Percentiles rank a stretch among this genome's conserved stretches.
Evolutionary conservation across 1,140 invertebrate genomes (phyloP).

Genomic region (Drosophila parvula): DNA sequence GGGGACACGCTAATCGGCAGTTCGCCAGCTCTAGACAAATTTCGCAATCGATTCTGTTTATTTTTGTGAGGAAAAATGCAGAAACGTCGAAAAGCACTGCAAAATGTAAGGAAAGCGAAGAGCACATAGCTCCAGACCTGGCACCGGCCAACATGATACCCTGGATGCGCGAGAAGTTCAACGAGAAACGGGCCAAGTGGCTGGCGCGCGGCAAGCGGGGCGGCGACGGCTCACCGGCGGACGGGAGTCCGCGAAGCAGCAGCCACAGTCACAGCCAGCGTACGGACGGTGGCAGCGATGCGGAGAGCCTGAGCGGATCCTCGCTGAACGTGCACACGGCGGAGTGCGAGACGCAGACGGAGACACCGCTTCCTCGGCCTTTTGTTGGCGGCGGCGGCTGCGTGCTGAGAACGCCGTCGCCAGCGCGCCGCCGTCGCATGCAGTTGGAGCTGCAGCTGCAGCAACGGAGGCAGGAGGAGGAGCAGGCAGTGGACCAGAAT

Average conservation of each 20-base stretch:
- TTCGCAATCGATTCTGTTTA: conserved; percentile 56
- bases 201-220: conserved; percentile 66
- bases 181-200: conserved; percentile 79
- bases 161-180: conserved; percentile 83
- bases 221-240: conserved; percentile 14
- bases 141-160: conserved; percentile 72
- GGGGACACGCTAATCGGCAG: too few species aligned
- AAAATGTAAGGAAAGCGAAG: conserved; percentile 25
- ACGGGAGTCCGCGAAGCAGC: conserved; percentile 36
- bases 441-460: conserved; percentile 65
- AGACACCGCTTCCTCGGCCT: conserved; percentile 12
- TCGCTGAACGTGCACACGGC: conserved; percentile 50
- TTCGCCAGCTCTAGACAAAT: background rate
- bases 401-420: conserved; percentile 63
- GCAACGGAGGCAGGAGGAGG: conserved; percentile 27
- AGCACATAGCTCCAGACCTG: conserved; percentile 49
- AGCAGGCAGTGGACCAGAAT: conserved; percentile 19
- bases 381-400: conserved; percentile 59
- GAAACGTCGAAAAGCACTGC: conserved; percentile 30
- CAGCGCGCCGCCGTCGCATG: conserved; percentile 60
- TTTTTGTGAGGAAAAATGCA: conserved; percentile 35
- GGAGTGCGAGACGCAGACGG: conserved; percentile 67
- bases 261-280: conserved; percentile 39
- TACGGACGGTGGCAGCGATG: conserved; percentile 51
- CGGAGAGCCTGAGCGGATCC: conserved; percentile 50